Base-by-base conservation (phyloP, 92 coral and sea anemone genomes). In the Epizoanthus ramosus region DNA sequence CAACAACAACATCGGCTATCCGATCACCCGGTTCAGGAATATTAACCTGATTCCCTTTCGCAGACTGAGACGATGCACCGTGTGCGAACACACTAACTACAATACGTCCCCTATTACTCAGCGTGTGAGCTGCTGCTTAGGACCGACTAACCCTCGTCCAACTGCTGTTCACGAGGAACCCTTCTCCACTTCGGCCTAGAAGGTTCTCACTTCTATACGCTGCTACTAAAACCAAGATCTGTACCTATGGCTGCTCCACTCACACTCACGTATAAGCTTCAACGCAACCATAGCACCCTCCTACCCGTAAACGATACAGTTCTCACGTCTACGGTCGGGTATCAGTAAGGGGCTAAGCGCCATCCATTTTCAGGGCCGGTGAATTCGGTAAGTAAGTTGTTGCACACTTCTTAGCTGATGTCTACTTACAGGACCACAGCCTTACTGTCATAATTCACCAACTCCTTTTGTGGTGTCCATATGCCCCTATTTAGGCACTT, bases 161-260 rank as follows among this genome's bases (percentile, higher is more conserved):
- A n/a, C n/a, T n/a, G n/a, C n/a, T 75, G 80, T 0, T 75, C 80
- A 75, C 80, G 56, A 52, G 67, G 81, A 75, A 75, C 81, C 81
- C 41, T 75, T 1, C 81, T 75, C 81, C 81, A 75, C 67, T 75
- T 75, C 81, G 24, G 81, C 31, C 69, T 76, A 54, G 43, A 76
- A 76, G 47, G 79, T 0, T 58, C 52, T 58, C 82, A 53, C 24
- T 63, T 63, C 31, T 19, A 63, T 63, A 63, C n/a, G 0, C 24
- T 63, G 69, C 69, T 63, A 73, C 79, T 61, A 79, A 71, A 71
- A 39, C 90, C 90, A 80, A 87, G 86, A 87, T 87, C 86, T 80
- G 90, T 86, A 87, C 86, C 73, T 35, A 86, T 15, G 86, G 90
- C 81, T 74, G 90, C 75, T 86, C 35, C 81, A 60, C 80, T 71